A percentile compares a stretch with the other conserved stretches of the same genome.
Conservation (phyloP, 2,797 vertebrate species). For the Margarornis squamiger region DNA sequence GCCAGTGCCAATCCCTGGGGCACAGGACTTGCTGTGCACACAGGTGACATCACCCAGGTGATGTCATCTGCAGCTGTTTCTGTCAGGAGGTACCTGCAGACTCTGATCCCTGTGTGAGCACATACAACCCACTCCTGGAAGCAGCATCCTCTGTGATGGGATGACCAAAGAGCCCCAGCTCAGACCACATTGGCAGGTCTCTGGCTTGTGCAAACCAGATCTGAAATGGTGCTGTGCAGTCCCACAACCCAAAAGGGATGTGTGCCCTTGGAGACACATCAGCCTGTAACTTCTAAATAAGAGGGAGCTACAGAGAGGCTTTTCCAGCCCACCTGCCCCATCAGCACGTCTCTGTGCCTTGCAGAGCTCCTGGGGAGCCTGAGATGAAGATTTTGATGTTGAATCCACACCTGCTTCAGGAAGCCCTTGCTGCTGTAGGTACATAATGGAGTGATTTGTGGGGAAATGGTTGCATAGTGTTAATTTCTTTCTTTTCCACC, state of each 20-base stretch:
- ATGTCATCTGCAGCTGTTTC: neutral
- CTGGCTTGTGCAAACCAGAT: neutral
- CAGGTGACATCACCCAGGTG: neutral
- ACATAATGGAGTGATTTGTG: neutral
- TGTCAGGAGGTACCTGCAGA: neutral
- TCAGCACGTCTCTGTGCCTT: neutral
- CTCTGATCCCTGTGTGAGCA: too few relatives aligned
- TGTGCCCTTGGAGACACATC: neutral
- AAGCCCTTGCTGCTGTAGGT: neutral
- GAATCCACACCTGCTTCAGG: neutral
- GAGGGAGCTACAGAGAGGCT: neutral
- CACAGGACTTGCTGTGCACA: fast-evolving
- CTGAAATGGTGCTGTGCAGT: neutral
- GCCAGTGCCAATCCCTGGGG: neutral
- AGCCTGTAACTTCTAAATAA: neutral
- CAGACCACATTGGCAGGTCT: neutral
- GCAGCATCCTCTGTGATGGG: neutral
- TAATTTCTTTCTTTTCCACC: neutral
- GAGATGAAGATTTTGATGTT: neutral
- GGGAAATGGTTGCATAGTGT: neutral
- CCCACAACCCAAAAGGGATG: neutral
- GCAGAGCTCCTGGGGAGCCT: neutral
- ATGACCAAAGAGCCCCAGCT: neutral
- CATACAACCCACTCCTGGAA: neutral
- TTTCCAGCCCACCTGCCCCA: neutral